Evolutionary conservation across 2,888 invertebrate species (phyloP).

Genomic region (Heliconius sara): DNA sequence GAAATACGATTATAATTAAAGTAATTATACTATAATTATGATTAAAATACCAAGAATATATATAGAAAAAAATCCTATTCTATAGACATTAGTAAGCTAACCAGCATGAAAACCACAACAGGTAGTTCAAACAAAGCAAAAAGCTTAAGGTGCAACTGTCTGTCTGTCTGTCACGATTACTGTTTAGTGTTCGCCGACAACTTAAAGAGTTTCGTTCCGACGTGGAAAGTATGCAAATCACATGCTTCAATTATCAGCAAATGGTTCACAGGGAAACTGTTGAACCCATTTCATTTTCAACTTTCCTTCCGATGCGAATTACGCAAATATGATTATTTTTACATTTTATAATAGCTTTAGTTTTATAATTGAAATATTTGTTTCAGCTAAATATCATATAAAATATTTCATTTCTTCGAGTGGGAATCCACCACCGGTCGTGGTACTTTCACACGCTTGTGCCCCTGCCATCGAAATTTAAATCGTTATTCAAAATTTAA

Average conservation of each 20-base stretch:
- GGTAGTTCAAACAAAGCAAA: neutral
- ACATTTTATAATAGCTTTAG: constrained; percentile 13
- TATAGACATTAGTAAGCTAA: neutral
- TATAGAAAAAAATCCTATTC: neutral
- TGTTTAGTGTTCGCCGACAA: neutral
- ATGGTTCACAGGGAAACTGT: constrained; percentile 47
- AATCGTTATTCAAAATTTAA: too few species aligned
- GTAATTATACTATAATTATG: too few species aligned
- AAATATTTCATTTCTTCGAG: too few species aligned
- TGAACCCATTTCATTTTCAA: constrained; percentile 34
- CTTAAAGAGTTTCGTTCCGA: constrained; percentile 30
- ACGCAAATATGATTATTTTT: constrained; percentile 48
- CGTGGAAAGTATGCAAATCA: constrained; percentile 43
- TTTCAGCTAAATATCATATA: neutral
- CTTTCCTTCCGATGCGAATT: constrained; percentile 49
- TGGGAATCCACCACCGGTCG: too few species aligned
- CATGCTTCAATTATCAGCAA: constrained; percentile 37
- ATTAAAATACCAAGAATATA: neutral
- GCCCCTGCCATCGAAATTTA: too few species aligned
- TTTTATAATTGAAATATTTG: neutral
- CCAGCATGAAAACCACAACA: neutral
- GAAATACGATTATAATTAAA: too few species aligned
- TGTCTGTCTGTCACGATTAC: neutral
- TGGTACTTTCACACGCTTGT: too few species aligned
- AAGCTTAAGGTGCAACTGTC: constrained; percentile 4